These are phyloP conservation scores for Danionella cerebrum DNA, from an alignment of 2,113 vertebrate species.

Conservation along the genomic window DNA sequence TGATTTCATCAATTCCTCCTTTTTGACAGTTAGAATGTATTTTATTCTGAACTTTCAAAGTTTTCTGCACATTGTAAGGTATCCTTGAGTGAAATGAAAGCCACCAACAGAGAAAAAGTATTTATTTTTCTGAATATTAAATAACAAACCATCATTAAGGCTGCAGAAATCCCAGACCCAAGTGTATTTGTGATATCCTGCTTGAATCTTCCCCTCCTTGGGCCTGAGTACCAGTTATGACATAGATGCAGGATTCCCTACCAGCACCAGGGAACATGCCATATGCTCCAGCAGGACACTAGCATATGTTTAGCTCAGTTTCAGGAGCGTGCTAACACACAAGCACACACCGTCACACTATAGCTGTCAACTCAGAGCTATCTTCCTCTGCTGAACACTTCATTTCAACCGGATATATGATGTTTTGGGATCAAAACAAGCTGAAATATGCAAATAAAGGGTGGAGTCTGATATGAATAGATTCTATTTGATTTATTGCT, in stretches of 20 bases:
- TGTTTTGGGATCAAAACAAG: too few relatives aligned
- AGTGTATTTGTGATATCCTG: not conserved
- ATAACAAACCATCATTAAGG: too few relatives aligned
- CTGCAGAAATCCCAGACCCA: not conserved
- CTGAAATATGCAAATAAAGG: not conserved
- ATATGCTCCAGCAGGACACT: constrained; percentile 30
- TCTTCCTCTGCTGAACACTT: not conserved
- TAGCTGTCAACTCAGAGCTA: not conserved
- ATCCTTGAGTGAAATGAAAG: too few relatives aligned
- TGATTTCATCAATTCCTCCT: too few relatives aligned
- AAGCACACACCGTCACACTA: not conserved
- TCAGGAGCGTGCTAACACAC: constrained; percentile 4
- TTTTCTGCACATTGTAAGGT: too few relatives aligned
- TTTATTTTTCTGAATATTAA: too few relatives aligned
- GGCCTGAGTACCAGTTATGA: constrained; percentile 16
- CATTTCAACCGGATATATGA: not conserved
- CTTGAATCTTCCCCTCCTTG: not conserved
- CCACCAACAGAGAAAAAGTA: too few relatives aligned
- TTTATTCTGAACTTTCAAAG: too few relatives aligned
- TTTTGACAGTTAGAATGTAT: too few relatives aligned
- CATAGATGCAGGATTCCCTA: constrained; percentile 25
- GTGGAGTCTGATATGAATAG: not conserved
- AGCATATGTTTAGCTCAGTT: constrained; percentile 22
- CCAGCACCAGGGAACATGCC: constrained; percentile 29
- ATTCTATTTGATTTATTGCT: too few relatives aligned